Evolutionary conservation across 2,113 vertebrate species (phyloP), one percentile per base, ranked within the genome.

Genomic region (Opisthocomus hoazin): DNA sequence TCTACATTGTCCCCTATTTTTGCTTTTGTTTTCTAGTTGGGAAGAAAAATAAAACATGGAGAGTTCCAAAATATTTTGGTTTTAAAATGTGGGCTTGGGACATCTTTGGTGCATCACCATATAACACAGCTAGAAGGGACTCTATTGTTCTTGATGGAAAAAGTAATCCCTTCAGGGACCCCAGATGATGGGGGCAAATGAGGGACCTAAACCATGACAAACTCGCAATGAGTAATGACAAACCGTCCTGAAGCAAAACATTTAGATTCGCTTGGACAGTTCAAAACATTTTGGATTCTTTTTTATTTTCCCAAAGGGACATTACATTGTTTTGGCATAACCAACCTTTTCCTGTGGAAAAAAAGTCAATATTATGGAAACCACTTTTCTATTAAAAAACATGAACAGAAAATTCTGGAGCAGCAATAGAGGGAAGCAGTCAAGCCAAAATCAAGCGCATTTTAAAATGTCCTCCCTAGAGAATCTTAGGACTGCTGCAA

Each of bases 261-360:
- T 90, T 82, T 68, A 58, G 54, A 50, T 94, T 94, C 9, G 0
- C 26, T 77, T 81, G 51, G 68, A 57, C 45, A 50, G 58, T 84
- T 90, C 54, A 92, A 88, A 96, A 94, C 29, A 19, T 69, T 90
- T 61, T 80, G 41, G n/a, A 69, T 95, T 79, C 5, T 43, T n/a
- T 85, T 89, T 90, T 87, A 65, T 86, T 92, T 93, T 93, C 93
- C 71, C 76, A 66, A 64, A 60, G 80, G 34, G 68, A 78, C 60
- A 30, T 80, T 69, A 88, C 45, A 78, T 93, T 90, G 68, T 94
- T 96, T 93, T 89, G 86, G 77, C 79, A 86, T 36, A 92, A 90
- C 79, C 89, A 84, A 36, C 37, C 15, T 94, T 84, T 96, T 96
- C 68, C 76, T 90, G 66, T 86, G 79, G 76, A 90, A 93, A 93